A percentile compares a stretch with the other conserved stretches of the same genome.
Conservation (phyloP, 2,888 invertebrate species). For the Anarsia innoxiella region DNA sequence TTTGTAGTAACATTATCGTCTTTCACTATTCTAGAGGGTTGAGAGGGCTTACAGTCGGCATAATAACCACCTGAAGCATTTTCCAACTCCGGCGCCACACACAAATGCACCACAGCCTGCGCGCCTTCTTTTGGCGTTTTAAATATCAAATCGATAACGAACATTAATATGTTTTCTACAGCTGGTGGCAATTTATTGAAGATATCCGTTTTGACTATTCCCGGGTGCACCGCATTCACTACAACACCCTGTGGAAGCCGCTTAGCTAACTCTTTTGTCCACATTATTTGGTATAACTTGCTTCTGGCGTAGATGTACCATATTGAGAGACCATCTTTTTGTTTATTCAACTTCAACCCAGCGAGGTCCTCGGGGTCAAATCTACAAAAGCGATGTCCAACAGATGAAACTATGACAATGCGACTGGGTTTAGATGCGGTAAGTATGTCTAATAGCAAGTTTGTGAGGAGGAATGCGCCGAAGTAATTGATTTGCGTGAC, state of each 20-base stretch:
- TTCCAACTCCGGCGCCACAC: slow-evolving; percentile 82
- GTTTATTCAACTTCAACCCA: slow-evolving; percentile 30
- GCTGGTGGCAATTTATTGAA: slow-evolving; percentile 75
- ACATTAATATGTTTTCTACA: slow-evolving; percentile 59
- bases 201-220: slow-evolving; percentile 85
- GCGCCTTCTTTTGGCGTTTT: slow-evolving; percentile 85
- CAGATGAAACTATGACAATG: slow-evolving; percentile 60
- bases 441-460: slow-evolving; percentile 69
- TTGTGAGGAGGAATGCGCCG: slow-evolving; percentile 78
- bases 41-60: slow-evolving; percentile 80
- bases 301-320: slow-evolving; percentile 58
- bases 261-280: slow-evolving; percentile 54
- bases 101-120: slow-evolving; percentile 83
- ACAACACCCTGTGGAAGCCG: slow-evolving; percentile 75
- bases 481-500: slow-evolving; percentile 81
- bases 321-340: neutral
- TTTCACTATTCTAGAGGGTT: slow-evolving; percentile 68
- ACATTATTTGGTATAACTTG: slow-evolving; percentile 56
- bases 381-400: slow-evolving; percentile 51
- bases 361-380: slow-evolving; percentile 49
- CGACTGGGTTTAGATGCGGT: slow-evolving; percentile 52
- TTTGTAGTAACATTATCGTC: slow-evolving; percentile 81
- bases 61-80: slow-evolving; percentile 84
- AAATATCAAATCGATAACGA: slow-evolving; percentile 76
- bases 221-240: slow-evolving; percentile 88